These are phyloP conservation scores for Tetragonisca angustula DNA, from an alignment of 2,888 invertebrate species.

Conservation along the genomic window DNA sequence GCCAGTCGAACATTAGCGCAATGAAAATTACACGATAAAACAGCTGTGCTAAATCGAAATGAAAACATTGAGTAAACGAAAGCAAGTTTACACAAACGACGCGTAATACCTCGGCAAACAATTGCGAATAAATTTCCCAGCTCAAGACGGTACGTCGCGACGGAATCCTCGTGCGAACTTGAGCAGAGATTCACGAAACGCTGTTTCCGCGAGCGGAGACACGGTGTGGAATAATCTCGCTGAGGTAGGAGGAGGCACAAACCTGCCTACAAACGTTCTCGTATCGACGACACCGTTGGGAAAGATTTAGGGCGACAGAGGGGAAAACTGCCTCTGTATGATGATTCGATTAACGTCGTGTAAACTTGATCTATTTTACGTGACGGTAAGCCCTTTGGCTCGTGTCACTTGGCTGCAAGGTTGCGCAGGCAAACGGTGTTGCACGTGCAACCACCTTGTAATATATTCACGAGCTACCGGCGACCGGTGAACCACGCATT, in stretches of 20 bases:
- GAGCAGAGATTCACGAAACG: neutral
- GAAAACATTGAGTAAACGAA: neutral
- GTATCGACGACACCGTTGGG: slow-evolving; percentile 2
- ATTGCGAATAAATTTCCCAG: slow-evolving; percentile 17
- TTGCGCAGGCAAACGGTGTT: slow-evolving; percentile 7
- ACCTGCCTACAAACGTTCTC: slow-evolving; percentile 1
- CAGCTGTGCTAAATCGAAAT: neutral
- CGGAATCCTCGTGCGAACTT: slow-evolving; percentile 16
- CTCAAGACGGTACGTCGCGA: neutral
- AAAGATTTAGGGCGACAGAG: neutral
- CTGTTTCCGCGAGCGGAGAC: neutral
- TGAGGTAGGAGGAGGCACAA: neutral
- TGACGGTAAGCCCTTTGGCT: neutral
- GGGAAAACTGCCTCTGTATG: slow-evolving; percentile 40
- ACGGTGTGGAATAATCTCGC: neutral
- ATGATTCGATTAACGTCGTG: slow-evolving; percentile 63
- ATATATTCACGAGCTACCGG: slow-evolving; percentile 29
- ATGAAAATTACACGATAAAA: slow-evolving; percentile 1
- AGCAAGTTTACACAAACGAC: neutral
- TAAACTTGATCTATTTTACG: slow-evolving; percentile 61
- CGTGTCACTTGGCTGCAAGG: slow-evolving; percentile 3
- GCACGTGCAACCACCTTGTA: slow-evolving; percentile 35
- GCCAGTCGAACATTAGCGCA: neutral
- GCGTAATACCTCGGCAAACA: slow-evolving; percentile 18
- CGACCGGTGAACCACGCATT: slow-evolving; percentile 37